Conservation (phyloP, 2,888 invertebrate species). For the Icerya purchasi region DNA sequence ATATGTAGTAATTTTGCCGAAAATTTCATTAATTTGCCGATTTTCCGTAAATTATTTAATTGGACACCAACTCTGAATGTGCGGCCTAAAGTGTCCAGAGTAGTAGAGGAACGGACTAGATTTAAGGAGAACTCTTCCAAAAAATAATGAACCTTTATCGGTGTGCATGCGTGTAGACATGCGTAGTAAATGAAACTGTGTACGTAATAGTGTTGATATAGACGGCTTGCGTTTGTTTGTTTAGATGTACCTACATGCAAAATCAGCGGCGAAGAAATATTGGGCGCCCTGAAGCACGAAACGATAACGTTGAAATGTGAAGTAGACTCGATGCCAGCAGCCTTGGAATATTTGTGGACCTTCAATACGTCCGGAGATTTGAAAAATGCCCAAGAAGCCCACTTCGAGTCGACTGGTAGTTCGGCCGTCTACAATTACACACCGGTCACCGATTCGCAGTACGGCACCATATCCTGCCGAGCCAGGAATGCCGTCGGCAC, state of each 20-base stretch:
- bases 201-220: too few relatives aligned
- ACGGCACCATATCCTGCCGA: conserved; percentile 71
- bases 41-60: too few relatives aligned
- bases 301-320: conserved; percentile 62
- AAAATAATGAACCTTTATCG: too few relatives aligned
- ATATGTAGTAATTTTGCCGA: too few relatives aligned
- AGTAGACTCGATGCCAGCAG: conserved; percentile 71
- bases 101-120: too few relatives aligned
- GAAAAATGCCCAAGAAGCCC: conserved; percentile 47
- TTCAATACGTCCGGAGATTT: conserved; percentile 79
- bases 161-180: too few relatives aligned
- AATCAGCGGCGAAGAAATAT: conserved; percentile 54
- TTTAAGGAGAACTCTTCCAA: too few relatives aligned
- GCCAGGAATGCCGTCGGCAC: conserved; percentile 63
- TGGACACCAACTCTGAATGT: too few relatives aligned
- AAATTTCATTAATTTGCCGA: too few relatives aligned
- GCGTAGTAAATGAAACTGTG: too few relatives aligned
- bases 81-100: too few relatives aligned
- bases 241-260: conserved; percentile 58
- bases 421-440: conserved; percentile 60
- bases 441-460: conserved; percentile 67
- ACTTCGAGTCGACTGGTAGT: conserved; percentile 42
- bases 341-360: conserved; percentile 45
- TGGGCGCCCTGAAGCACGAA: conserved; percentile 72
- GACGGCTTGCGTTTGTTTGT: too few relatives aligned